Conservation (phyloP, 2,888 invertebrate species). For the Sarcophaga carnaria region DNA sequence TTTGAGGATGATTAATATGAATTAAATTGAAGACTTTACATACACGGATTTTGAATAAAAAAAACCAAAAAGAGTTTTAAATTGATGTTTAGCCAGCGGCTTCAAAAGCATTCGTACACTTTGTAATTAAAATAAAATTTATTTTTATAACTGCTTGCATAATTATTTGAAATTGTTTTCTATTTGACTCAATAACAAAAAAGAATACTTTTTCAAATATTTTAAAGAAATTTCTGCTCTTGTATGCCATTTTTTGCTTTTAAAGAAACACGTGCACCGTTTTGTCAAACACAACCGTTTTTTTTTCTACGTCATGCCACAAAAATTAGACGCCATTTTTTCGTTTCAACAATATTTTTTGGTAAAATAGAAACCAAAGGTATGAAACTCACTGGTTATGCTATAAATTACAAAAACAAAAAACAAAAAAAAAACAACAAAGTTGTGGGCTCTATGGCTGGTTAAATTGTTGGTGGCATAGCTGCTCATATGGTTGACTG, state of each 20-base stretch:
- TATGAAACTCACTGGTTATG: slow-evolving; percentile 9
- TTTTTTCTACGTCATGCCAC: neutral
- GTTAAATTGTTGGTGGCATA: slow-evolving; percentile 1
- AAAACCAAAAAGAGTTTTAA: too few species aligned
- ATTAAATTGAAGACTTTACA: too few species aligned
- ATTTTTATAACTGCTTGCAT: too few species aligned
- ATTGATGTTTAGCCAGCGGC: too few species aligned
- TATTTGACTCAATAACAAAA: neutral
- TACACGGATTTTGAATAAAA: too few species aligned
- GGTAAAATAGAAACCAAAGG: neutral
- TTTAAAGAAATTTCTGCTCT: neutral
- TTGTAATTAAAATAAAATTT: neutral
- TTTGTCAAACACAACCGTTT: neutral
- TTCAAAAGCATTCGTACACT: neutral
- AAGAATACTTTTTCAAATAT: neutral
- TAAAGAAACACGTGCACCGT: neutral
- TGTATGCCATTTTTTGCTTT: neutral
- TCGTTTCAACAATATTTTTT: neutral
- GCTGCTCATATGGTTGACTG: neutral
- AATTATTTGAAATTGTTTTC: neutral
- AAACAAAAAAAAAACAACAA: neutral
- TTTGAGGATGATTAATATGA: too few species aligned
- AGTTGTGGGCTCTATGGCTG: slow-evolving; percentile 5
- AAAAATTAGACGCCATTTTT: slow-evolving; percentile 25
- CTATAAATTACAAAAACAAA: slow-evolving; percentile 36